Evolutionary conservation across 2,113 vertebrate species (phyloP).

Genomic region (Nerophis ophidion): DNA sequence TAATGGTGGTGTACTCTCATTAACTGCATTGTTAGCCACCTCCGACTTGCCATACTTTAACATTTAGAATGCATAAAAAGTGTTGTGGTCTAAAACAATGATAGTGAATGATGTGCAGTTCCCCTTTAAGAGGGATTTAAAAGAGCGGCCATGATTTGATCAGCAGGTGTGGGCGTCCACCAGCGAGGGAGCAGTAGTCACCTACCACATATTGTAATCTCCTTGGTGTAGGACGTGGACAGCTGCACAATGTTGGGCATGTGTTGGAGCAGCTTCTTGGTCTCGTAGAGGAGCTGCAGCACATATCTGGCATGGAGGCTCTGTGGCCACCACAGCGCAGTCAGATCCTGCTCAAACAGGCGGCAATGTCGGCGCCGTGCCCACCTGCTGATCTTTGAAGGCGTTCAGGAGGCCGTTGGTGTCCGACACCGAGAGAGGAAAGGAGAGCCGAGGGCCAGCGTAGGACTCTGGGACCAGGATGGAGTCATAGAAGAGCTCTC

Average conservation of each 20-base stretch:
- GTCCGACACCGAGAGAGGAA: slow-evolving; percentile 81
- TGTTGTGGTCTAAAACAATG: too few species aligned
- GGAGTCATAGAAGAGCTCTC: slow-evolving; percentile 62
- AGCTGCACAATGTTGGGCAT: slow-evolving; percentile 85
- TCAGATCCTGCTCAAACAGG: background rate
- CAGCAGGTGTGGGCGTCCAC: background rate
- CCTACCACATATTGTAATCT: slow-evolving; percentile 73
- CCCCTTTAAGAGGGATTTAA: slow-evolving; percentile 32
- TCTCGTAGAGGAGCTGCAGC: slow-evolving; percentile 83
- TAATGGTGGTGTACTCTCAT: too few species aligned
- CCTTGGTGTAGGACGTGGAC: slow-evolving; percentile 81
- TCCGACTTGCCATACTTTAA: too few species aligned
- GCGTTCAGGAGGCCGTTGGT: slow-evolving; percentile 77
- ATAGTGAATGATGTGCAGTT: too few species aligned
- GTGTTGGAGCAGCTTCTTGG: slow-evolving; percentile 81
- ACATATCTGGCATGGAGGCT: slow-evolving; percentile 86
- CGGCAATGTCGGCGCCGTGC: background rate
- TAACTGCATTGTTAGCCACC: too few species aligned
- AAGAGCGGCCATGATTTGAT: slow-evolving; percentile 11
- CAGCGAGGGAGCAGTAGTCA: background rate
- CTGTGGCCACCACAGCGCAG: slow-evolving; percentile 59
- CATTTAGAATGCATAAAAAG: too few species aligned
- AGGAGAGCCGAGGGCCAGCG: slow-evolving; percentile 80
- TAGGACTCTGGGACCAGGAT: slow-evolving; percentile 81
- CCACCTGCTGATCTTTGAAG: slow-evolving; percentile 84